phyloP scores from a whole-genome alignment of 2,113 vertebrate genomes.

The Hystrix brachyura region DNA sequence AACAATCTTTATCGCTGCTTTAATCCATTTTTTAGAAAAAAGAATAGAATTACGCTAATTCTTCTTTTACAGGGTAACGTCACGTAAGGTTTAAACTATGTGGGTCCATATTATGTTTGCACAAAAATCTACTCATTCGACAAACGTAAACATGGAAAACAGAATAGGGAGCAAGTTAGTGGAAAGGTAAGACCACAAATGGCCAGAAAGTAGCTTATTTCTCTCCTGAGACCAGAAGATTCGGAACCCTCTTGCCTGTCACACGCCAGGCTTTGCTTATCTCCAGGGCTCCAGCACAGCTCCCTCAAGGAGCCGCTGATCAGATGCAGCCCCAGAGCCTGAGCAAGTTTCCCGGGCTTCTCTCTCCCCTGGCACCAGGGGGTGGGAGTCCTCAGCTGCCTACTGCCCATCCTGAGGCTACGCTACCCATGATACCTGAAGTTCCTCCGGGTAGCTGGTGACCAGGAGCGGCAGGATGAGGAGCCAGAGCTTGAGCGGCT shows the following conservation, averaged over 20 bases:
- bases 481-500: slow-evolving; percentile 89
- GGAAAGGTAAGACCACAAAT: not conserved
- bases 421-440: slow-evolving; percentile 90
- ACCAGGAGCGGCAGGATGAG: slow-evolving; percentile 91
- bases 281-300: too few species aligned
- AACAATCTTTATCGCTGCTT: not conserved
- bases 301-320: not conserved
- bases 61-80: not conserved
- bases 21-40: not conserved
- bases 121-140: not conserved
- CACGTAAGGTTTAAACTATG: not conserved
- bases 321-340: not conserved
- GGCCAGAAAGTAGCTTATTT: not conserved
- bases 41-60: not conserved
- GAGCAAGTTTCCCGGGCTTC: not conserved
- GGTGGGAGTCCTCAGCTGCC: not conserved
- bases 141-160: not conserved
- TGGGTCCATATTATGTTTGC: not conserved
- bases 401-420: not conserved
- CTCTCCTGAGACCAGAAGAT: not conserved
- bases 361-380: not conserved
- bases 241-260: not conserved
- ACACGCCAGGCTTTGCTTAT: not conserved
- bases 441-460: slow-evolving; percentile 90
- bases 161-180: not conserved